Evolutionary conservation across 2,797 vertebrate species (phyloP).

Genomic region (Setipinna tenuifilis): DNA sequence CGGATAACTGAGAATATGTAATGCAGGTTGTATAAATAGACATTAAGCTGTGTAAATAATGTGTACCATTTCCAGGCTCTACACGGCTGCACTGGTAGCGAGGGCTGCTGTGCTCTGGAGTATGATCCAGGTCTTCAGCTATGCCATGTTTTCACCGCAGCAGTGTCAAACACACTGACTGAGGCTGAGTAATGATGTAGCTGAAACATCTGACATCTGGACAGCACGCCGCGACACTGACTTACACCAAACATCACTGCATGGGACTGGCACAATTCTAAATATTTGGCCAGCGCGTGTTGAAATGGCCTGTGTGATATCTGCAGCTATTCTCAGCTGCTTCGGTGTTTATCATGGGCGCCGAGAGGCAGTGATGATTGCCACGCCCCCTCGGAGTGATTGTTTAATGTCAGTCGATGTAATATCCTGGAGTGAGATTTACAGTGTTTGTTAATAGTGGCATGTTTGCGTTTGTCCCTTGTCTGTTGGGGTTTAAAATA

Average conservation of each 20-base stretch:
- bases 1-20: constrained; percentile 1
- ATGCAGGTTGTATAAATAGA: neutral
- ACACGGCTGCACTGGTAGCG: neutral
- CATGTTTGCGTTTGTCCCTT: neutral
- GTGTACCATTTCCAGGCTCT: neutral
- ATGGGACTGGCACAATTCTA: neutral
- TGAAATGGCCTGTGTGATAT: constrained; percentile 8
- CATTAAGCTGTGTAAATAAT: neutral
- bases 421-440: neutral
- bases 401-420: neutral
- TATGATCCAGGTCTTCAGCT: neutral
- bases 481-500: neutral
- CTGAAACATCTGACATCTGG: constrained; percentile 15
- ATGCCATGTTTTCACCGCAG: neutral
- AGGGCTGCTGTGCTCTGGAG: neutral
- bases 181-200: constrained; percentile 9
- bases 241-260: neutral
- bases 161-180: constrained; percentile 17
- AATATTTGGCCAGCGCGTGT: neutral
- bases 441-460: neutral
- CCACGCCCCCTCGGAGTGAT: neutral
- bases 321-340: neutral
- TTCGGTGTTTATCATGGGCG: neutral
- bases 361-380: neutral
- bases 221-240: neutral